Evolutionary conservation across 2,797 vertebrate species (phyloP), one percentile per base, ranked within the genome.

Genomic region (Loris lydekkerianus): DNA sequence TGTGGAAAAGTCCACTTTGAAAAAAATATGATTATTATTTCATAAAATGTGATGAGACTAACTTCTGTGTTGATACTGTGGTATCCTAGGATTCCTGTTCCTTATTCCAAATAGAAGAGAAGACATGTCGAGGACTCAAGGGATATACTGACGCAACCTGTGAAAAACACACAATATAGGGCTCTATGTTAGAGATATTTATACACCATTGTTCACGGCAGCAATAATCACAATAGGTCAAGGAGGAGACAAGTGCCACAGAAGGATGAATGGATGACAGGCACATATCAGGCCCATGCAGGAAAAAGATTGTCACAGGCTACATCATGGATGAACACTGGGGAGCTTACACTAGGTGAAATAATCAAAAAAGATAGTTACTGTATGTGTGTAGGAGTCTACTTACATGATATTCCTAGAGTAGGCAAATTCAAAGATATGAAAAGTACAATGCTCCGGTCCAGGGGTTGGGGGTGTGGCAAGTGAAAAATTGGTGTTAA

Each of bases 111-210:
- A 77, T 23, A 49, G 49, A 20, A 67, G 63, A 67, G 14, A n/a
- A n/a, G 56, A 78, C 21, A 23, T 7, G 4, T 4, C 18, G 31
- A 81, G 4, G 11, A 15, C 4, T 95, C 70, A 92, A 0, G 15
- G 46, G 27, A 95, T 82, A 49, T 49, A 40, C 58, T 87, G 70
- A 83, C 90, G 96, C 2, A 72, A 86, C 85, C 95, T 97, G 77
- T 60, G 60, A 92, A 90, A 73, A 85, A 56, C 7, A 85, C 23
- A 95, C 84, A 2, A 21, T 63, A 29, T 58, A 37, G 34, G 77
- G 4, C 13, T 93, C n/a, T 56, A 31, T 6, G 6, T 63, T 60
- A 60, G 17, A 46, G 27, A 46, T 13, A 34, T 15, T 34, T 67
- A 0, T 31, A 88, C 7, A 53, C 0, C 8, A 8, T 56, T 5